Evolutionary conservation across 2,113 vertebrate species (phyloP), one percentile per base, ranked within the genome.

Genomic region (Phalacrocorax aristotelis): DNA sequence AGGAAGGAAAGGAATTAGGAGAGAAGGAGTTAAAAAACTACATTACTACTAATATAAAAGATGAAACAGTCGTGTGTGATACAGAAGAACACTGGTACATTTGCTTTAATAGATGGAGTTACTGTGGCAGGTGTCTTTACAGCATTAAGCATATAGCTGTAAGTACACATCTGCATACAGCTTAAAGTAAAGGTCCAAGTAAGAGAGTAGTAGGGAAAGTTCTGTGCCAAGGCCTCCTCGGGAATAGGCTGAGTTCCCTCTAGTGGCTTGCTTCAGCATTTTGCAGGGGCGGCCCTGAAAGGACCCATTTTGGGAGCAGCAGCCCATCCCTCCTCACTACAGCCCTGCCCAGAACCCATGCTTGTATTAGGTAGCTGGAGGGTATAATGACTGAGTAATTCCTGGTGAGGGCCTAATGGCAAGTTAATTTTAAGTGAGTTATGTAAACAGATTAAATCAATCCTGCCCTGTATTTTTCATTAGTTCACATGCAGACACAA

Each of bases 11-110:
- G 87, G 1, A 70, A 77, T 40, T 8, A 34, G 32, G 13, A 12
- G 27, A 21, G 6, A 51, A 54, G 87, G 71, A 32, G 20, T 61
- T n/a, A 2, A 74, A 78, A 60, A 20, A 13, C 1, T 44, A 8
- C 42, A 12, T 60, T 54, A 12, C 4, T 57, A 7, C 29, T 51
- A 44, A 48, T 29, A 51, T 8, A 54, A 64, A 65, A 48, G 20
- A 76, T 25, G 15, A 57, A 87, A 32, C 0, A 0, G 0, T 0
- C 4, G 0, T 10, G 15, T 21, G 57, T 0, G 0, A 36, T 36
- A 19, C 11, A 14, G 27, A 61, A 60, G 11, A 46, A 19, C 10
- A 6, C 11, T 3, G 68, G 40, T 42, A 17, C 13, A 0, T 83
- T 55, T 36, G 23, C 49, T 89, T 58, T 75, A 83, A 46, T 44